These are phyloP conservation scores for Pitangus sulphuratus DNA, from an alignment of 2,797 vertebrate species.

Conservation along the genomic window DNA sequence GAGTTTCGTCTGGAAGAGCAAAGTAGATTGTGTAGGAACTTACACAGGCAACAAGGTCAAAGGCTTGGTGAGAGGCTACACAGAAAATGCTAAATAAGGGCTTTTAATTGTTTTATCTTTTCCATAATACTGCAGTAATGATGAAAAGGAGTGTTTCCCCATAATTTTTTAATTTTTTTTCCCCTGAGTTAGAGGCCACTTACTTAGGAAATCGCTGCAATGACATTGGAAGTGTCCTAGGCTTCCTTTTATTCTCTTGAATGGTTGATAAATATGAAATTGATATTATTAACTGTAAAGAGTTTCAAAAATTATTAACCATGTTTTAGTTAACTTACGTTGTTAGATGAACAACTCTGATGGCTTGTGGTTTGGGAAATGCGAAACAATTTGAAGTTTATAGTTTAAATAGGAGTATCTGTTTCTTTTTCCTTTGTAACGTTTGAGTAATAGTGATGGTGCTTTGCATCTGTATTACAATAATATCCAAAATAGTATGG, in stretches of 20 bases:
- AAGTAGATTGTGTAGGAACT: neutral
- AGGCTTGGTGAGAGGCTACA: neutral
- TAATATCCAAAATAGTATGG: neutral
- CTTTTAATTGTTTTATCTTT: neutral
- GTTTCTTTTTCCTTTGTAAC: neutral
- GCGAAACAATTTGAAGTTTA: neutral
- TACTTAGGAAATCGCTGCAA: neutral
- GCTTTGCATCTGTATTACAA: neutral
- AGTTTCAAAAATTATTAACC: neutral
- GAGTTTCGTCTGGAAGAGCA: accelerated
- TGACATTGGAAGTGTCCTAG: neutral
- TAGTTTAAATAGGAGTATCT: neutral
- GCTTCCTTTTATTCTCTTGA: neutral
- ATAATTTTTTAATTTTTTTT: neutral
- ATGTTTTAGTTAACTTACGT: accelerated
- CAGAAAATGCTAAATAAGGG: neutral
- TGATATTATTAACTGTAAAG: neutral
- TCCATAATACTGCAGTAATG: neutral
- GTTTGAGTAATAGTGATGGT: neutral
- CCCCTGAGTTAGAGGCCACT: neutral
- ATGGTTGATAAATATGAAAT: neutral
- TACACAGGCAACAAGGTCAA: neutral
- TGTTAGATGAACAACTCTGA: neutral
- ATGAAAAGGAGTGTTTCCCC: neutral
- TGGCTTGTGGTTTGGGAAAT: neutral